Evolutionary conservation across 2,888 invertebrate species (phyloP), one percentile per base, ranked within the genome.

Genomic region (Sinhomidia bicolor): DNA sequence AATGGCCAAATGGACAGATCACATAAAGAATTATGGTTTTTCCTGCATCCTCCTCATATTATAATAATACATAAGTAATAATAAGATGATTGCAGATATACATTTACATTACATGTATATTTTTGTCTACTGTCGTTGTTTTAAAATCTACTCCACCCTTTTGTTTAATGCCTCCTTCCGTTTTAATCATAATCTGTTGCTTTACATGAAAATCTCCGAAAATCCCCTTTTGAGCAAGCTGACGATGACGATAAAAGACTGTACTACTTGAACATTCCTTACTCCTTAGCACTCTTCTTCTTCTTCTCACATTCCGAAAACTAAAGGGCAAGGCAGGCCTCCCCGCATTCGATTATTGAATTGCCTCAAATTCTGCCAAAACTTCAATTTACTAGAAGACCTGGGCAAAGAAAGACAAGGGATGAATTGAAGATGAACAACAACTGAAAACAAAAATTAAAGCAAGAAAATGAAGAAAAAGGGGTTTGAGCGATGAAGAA

Each of bases 91-190:
- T 68, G 36, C n/a, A n/a, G n/a, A n/a, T n/a, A n/a, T n/a, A n/a
- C n/a, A n/a, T n/a, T n/a, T n/a, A n/a, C 57, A 36, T 5, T 54
- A 32, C 54, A 76, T 23, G 47, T 47, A 47, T 68, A 36, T 68
- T 68, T 78, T 83, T 60, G 20, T 76, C 71, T 57, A 14, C 47
- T 44, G 17, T 74, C 54, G 26, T 17, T 71, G 36, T 41, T 1
- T 51, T 0, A 62, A 78, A 85, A 68, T 17, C 85, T 44, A 71
- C 88, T 88, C 88, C 88, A 88, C 88, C 88, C 88, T 79, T 79
- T 78, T 76, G 6, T 71, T 79, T 84, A 32, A 71, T 88, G 47
- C 83, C 88, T 88, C 84, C 88, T 88, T 88, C 88, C 88, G 88
- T 88, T 81, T 76, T 84, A 83, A 88, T 88, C 79, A 88, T 84